Base-by-base conservation (phyloP, 2,797 vertebrate genomes). In the Xiphorhynchus erythropygius region DNA sequence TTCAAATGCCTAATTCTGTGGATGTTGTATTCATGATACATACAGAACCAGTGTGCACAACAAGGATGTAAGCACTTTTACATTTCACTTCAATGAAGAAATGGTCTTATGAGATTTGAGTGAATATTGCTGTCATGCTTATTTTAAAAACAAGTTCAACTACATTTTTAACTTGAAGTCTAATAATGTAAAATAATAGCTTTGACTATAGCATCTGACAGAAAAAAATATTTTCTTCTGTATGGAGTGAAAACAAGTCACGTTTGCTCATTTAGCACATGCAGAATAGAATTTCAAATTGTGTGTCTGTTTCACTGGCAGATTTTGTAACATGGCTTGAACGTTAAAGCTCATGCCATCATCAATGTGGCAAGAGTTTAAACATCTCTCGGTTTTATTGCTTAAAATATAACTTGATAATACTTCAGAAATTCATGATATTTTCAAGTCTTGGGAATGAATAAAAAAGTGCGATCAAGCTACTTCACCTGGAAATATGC, bases 1-100 rank as follows among this genome's bases (percentile, higher is more conserved):
- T 70, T 86, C 79, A 83, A 96, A 94, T 84, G 78, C 39, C 67
- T 86, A 11, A 55, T 75, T 81, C 52, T 91, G n/a, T 88, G 55
- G 33, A 63, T 90, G 53, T 49, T 65, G 12, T 63, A 11, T 69
- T 71, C 37, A 65, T 90, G 49, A 53, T 55, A 69, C 39, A 52
- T 82, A 84, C 44, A 78, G 94, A 92, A 59, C 21, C 71, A 79
- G 52, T 90, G 91, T 89, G 83, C 28, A n/a, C 79, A 86, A 77
- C 30, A 63, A 79, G 67, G 28, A 57, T 73, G 59, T 79, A 77
- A 75, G 49, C 1, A 1, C 33, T 35, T 79, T 28, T 56, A 7
- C 37, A 23, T 56, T 87, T 87, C 46, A 33, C 39, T 85, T 88
- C 46, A 76, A 44, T 37, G 37, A 84, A 68, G 33, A 86, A 57